Evolutionary conservation across 2,888 invertebrate genomes (phyloP).

Genomic region (Eristalinus sepulchralis): DNA sequence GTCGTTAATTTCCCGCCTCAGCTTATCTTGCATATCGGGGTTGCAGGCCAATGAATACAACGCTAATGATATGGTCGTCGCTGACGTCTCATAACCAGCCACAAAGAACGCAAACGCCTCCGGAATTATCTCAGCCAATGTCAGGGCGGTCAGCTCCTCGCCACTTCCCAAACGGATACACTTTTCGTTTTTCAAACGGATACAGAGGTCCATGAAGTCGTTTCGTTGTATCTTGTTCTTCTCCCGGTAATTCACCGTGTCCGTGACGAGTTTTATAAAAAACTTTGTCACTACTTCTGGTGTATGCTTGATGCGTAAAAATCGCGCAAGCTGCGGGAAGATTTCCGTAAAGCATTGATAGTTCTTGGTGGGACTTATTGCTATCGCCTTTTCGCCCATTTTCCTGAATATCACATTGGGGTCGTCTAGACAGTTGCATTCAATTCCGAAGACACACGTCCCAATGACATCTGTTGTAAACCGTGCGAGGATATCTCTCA

Average conservation of each 20-base stretch:
- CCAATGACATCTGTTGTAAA: constrained; percentile 82
- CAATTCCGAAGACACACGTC: constrained; percentile 81
- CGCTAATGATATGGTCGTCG: constrained; percentile 79
- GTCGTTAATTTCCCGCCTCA: constrained; percentile 78
- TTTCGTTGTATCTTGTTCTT: constrained; percentile 78
- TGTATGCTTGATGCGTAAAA: constrained; percentile 72
- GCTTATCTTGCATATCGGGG: constrained; percentile 79
- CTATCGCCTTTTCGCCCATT: constrained; percentile 74
- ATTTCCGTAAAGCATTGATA: not conserved
- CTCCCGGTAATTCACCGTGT: constrained; percentile 79
- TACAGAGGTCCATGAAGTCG: constrained; percentile 82
- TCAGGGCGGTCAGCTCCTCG: constrained; percentile 43
- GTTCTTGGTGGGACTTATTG: too few relatives aligned
- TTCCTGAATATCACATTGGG: constrained; percentile 78
- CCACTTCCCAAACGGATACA: constrained; percentile 9
- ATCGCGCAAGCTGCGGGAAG: constrained; percentile 73
- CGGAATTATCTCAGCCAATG: constrained; percentile 80
- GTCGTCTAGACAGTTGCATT: constrained; percentile 80
- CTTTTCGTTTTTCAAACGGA: constrained; percentile 78
- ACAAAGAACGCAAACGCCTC: constrained; percentile 82
- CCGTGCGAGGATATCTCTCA: constrained; percentile 77
- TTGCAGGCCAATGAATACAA: constrained; percentile 81
- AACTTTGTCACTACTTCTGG: constrained; percentile 74
- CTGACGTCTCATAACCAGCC: constrained; percentile 82
- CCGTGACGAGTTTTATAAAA: constrained; percentile 79